A percentile compares a stretch with the other conserved stretches of the same genome.
phyloP scores from a whole-genome alignment of 1,140 invertebrate genomes.

The Conus ventricosus region DNA sequence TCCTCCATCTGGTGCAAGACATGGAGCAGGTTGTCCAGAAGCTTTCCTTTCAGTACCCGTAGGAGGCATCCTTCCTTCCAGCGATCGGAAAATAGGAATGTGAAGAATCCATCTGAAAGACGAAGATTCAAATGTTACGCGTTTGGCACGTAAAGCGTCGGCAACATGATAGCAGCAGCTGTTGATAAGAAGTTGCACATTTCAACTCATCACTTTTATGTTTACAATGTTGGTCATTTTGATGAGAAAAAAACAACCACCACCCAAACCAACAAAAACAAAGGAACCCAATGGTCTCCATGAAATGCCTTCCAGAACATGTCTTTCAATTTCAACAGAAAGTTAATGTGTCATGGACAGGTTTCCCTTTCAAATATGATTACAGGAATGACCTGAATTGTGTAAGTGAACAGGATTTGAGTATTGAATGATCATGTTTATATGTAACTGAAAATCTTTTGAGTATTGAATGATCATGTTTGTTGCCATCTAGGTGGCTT shows the following conservation, averaged over 20 bases:
- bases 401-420: too few relatives aligned
- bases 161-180: too few relatives aligned
- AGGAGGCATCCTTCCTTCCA: constrained; percentile 17
- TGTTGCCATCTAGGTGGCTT: too few relatives aligned
- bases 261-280: not conserved
- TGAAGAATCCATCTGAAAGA: constrained; percentile 28
- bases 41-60: constrained; percentile 31
- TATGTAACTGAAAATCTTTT: too few relatives aligned
- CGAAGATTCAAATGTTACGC: too few relatives aligned
- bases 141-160: not conserved
- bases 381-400: too few relatives aligned
- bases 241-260: not conserved
- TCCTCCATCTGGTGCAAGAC: constrained; percentile 20
- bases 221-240: not conserved
- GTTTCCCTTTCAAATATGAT: too few relatives aligned
- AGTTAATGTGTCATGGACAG: too few relatives aligned
- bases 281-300: not conserved
- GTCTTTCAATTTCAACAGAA: too few relatives aligned
- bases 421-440: too few relatives aligned
- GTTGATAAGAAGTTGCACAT: not conserved
- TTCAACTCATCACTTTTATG: not conserved
- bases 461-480: too few relatives aligned
- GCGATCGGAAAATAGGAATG: constrained; percentile 28
- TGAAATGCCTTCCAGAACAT: too few relatives aligned
- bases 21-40: constrained; percentile 12